These are phyloP conservation scores for Corythaeola cristata DNA, from an alignment of 2,113 vertebrate species.

Conservation along the genomic window DNA sequence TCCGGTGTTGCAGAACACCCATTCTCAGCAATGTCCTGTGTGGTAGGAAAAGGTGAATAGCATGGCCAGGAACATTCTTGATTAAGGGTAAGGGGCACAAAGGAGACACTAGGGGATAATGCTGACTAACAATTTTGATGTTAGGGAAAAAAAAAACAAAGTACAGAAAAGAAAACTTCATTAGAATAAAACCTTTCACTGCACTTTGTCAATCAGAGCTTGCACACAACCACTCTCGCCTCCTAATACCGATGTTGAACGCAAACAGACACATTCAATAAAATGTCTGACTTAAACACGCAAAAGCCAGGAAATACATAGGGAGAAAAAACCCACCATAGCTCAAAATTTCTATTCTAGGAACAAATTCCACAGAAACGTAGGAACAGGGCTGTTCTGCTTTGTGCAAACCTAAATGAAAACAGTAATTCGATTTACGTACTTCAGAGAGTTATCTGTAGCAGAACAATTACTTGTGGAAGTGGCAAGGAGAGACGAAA, in stretches of 20 bases:
- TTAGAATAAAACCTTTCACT: not conserved
- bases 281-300: not conserved
- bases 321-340: not conserved
- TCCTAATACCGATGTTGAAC: not conserved
- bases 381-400: not conserved
- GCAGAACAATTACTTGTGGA: constrained; percentile 3
- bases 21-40: constrained; percentile 91
- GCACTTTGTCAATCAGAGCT: not conserved
- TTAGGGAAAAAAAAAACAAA: not conserved
- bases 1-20: constrained; percentile 78
- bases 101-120: constrained; percentile 37
- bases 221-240: not conserved
- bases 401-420: not conserved
- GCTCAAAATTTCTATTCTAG: not conserved
- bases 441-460: not conserved
- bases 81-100: constrained; percentile 10
- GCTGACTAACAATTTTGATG: constrained; percentile 27
- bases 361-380: not conserved
- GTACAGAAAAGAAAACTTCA: constrained; percentile 6
- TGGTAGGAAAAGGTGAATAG: constrained; percentile 30
- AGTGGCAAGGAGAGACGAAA: constrained; percentile 7
- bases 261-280: not conserved
- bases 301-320: constrained; percentile 33
- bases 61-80: constrained; percentile 15
- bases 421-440: not conserved